These are phyloP conservation scores for Ctenoplectra terminalis DNA, from an alignment of 1,140 invertebrate species.

Conservation along the genomic window DNA sequence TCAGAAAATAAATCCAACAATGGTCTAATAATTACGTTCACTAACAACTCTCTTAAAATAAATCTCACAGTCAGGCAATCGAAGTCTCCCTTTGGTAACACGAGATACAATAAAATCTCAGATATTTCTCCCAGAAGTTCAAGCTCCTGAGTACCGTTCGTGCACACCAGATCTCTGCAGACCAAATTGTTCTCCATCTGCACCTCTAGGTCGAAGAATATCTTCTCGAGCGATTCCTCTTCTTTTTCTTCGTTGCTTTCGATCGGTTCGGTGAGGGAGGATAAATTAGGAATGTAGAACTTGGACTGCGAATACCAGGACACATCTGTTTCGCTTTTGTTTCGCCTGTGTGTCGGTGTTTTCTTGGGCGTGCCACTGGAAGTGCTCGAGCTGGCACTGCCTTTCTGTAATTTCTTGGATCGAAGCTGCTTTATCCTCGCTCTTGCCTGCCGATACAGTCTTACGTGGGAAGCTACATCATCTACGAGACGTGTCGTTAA, in stretches of 20 bases:
- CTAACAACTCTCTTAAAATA: constrained; percentile 91
- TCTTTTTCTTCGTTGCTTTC: constrained; percentile 71
- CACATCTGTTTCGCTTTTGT: constrained; percentile 89
- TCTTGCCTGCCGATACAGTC: constrained; percentile 90
- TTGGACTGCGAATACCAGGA: constrained; percentile 85
- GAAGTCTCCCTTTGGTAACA: constrained; percentile 93
- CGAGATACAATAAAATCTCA: constrained; percentile 92
- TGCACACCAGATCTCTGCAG: constrained; percentile 87
- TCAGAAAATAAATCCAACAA: constrained; percentile 93
- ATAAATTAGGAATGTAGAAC: constrained; percentile 81
- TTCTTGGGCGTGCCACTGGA: constrained; percentile 82
- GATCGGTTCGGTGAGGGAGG: constrained; percentile 77
- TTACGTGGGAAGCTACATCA: constrained; percentile 94
- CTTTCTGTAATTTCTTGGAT: constrained; percentile 81
- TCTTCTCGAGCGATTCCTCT: constrained; percentile 85
- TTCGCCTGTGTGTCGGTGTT: constrained; percentile 85
- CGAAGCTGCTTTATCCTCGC: constrained; percentile 84
- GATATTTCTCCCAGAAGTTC: constrained; percentile 93
- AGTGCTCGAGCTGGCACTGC: constrained; percentile 78
- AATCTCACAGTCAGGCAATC: constrained; percentile 91
- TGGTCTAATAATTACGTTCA: constrained; percentile 91
- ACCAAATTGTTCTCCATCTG: constrained; percentile 92
- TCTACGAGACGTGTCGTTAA: constrained; percentile 94
- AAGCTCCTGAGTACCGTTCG: constrained; percentile 85
- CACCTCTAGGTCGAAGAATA: constrained; percentile 95